Percentiles rank a stretch among this genome's conserved stretches.
phyloP scores from a whole-genome alignment of 2,888 invertebrate species.

The Drosophila dives region DNA sequence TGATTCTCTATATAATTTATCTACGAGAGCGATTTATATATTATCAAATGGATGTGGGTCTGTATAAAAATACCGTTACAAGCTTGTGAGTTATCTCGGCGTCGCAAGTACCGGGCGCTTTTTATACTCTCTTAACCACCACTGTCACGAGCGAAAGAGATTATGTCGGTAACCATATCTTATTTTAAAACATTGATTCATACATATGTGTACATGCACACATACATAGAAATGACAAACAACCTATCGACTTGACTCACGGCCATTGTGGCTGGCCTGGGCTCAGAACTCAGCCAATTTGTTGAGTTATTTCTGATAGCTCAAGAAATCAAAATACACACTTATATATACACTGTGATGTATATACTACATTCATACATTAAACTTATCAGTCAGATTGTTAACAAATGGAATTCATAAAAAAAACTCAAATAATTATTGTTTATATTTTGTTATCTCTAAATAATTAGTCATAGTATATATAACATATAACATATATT shows the following conservation, averaged over 20 bases:
- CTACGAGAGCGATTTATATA: constrained; percentile 24
- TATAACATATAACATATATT: too few species aligned
- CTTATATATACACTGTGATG: not conserved
- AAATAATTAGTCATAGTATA: not conserved
- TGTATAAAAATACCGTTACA: constrained; percentile 11
- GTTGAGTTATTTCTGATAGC: constrained; percentile 1
- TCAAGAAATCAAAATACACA: constrained; percentile 11
- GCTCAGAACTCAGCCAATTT: constrained; percentile 1
- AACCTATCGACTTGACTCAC: constrained; percentile 34
- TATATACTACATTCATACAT: not conserved
- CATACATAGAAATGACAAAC: constrained; percentile 1
- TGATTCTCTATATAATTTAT: constrained; percentile 22
- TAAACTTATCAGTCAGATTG: constrained; percentile 22
- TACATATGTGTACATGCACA: constrained; percentile 14
- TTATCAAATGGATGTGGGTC: constrained; percentile 1
- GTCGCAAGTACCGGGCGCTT: not conserved
- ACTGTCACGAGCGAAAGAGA: constrained; percentile 43
- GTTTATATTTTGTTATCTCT: not conserved
- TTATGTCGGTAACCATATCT: constrained; percentile 72
- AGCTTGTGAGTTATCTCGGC: not conserved
- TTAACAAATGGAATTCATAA: not conserved
- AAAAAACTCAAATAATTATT: not conserved
- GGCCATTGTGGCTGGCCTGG: not conserved
- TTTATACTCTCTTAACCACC: constrained; percentile 48
- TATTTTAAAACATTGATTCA: constrained; percentile 70